A percentile compares a stretch with the other conserved stretches of the same genome.
phyloP scores from a whole-genome alignment of 1,140 invertebrate species.

The Ooceraea biroi region DNA sequence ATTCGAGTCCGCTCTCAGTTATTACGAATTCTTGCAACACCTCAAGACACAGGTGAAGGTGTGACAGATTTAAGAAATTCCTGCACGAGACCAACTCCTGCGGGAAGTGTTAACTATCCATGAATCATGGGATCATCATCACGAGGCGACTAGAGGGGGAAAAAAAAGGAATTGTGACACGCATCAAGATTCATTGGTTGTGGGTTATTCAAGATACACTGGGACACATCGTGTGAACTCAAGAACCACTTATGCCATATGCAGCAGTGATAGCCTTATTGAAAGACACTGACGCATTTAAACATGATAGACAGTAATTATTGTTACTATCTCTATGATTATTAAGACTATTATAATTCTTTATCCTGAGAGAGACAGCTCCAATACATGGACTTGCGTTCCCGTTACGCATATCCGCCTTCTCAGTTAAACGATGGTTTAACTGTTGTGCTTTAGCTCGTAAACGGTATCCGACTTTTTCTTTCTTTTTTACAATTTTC shows the following conservation, averaged over 20 bases:
- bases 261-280: conserved; percentile 70
- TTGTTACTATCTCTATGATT: conserved; percentile 60
- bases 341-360: conserved; percentile 47
- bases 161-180: neutral
- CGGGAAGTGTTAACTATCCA: conserved; percentile 63
- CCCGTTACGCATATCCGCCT: conserved; percentile 22
- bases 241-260: conserved; percentile 62
- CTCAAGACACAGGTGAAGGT: conserved; percentile 96
- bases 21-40: conserved; percentile 99
- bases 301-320: conserved; percentile 73
- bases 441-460: neutral
- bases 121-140: conserved; percentile 54
- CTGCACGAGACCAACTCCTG: conserved; percentile 22
- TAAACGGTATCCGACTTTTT: conserved; percentile 1
- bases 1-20: conserved; percentile 96
- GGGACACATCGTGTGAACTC: conserved; percentile 25
- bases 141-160: conserved; percentile 1
- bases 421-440: conserved; percentile 14
- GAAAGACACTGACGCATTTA: conserved; percentile 73
- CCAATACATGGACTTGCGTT: conserved; percentile 13
- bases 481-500: conserved; percentile 38
- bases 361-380: conserved; percentile 15
- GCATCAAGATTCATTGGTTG: conserved; percentile 34
- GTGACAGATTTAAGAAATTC: conserved; percentile 68
- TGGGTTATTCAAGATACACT: conserved; percentile 55